Conservation (phyloP, 2,113 vertebrate species). For the Archocentrus centrarchus region DNA sequence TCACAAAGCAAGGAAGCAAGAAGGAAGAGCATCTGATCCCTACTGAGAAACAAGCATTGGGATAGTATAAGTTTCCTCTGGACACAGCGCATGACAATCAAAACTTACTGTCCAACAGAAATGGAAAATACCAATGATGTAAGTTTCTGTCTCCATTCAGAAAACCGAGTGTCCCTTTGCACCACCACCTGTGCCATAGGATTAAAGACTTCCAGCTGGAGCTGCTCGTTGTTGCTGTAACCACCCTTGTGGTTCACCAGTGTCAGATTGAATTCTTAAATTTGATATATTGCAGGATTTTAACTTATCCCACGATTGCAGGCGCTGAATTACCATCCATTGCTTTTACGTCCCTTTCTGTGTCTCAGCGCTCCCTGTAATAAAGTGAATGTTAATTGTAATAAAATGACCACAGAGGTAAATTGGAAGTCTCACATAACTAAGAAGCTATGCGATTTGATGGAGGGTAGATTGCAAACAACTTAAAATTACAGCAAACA, state of each 20-base stretch:
- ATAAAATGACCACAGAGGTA: too few relatives aligned
- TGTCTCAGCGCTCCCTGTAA: background rate
- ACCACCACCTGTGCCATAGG: background rate
- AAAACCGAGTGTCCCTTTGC: background rate
- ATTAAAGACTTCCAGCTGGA: background rate
- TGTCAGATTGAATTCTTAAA: background rate
- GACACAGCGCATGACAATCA: background rate
- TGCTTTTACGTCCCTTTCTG: background rate
- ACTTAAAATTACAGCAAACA: too few relatives aligned
- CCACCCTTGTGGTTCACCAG: too few relatives aligned
- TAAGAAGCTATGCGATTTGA: too few relatives aligned
- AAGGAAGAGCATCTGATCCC: background rate
- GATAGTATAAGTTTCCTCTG: background rate
- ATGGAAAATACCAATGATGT: background rate
- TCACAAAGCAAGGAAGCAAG: background rate
- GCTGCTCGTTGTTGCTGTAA: background rate
- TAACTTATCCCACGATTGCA: background rate
- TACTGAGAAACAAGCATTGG: background rate
- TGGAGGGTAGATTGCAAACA: too few relatives aligned
- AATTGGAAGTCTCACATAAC: too few relatives aligned
- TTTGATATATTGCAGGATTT: background rate
- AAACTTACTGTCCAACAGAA: background rate
- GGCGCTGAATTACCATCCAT: background rate
- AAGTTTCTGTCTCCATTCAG: background rate
- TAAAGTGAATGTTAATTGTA: background rate